Base-by-base conservation (phyloP, 2,888 invertebrate species). In the Eupithecia dodoneata region DNA sequence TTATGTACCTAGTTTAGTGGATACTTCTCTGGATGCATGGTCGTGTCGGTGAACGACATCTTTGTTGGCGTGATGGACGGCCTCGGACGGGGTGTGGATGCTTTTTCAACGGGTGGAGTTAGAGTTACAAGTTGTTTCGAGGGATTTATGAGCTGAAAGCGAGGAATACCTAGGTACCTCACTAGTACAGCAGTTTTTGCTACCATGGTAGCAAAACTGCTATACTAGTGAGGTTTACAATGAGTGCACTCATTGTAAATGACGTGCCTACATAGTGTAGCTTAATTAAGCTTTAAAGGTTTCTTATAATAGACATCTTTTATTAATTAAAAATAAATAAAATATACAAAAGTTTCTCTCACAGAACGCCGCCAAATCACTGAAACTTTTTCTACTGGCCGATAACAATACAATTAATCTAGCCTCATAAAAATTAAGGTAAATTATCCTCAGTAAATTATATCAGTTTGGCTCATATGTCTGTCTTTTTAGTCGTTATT, bases 1-100 rank as follows among this genome's bases (percentile, higher is more conserved):
- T 93, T 94, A 94, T 94, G 94, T 94, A 89, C 92, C 93, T 94
- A 94, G 93, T 94, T 94, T 94, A 93, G 92, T 91, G 91, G 91
- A 90, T 91, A 90, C 92, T 93, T 92, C 89, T 87, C 85, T 87
- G 89, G 90, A 94, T 93, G 91, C 91, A 94, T 92, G 91, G 93
- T 88, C 83, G 86, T 85, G 86, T 86, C 83, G 89, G 93, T 92
- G 94, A 93, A 92, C 89, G 94, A 94, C 94, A 92, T 93, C 94
- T 92, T 89, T 91, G 91, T 93, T 92, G 90, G 88, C 84, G 85
- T 76, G 82, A 81, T 81, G 80, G 82, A 81, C 80, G 79, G 79
- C 52, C 10, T 30, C 3, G 63, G 71, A 74, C 66, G 65, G 65
- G 72, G 69, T 70, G 69, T 72, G 73, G 42, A 55, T 66, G 66